These are phyloP conservation scores for Drosophila monieri DNA, from an alignment of 2,888 invertebrate genomes.

Conservation along the genomic window DNA sequence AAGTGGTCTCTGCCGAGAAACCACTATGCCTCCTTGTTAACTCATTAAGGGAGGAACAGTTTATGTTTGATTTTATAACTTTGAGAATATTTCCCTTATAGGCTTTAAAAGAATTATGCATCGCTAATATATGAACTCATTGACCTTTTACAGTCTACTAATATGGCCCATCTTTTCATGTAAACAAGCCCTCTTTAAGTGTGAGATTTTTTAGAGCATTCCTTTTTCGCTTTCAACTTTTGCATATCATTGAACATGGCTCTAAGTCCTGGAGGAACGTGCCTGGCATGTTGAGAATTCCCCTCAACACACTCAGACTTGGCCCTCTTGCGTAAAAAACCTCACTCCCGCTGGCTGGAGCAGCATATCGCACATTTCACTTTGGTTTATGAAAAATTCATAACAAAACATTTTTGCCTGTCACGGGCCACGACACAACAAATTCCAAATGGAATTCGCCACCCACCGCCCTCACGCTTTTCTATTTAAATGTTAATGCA, in stretches of 20 bases:
- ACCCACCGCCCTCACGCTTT: slow-evolving; percentile 2
- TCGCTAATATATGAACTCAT: slow-evolving; percentile 4
- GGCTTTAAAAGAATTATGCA: not conserved
- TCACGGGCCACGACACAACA: slow-evolving; percentile 38
- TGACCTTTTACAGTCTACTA: slow-evolving; percentile 6
- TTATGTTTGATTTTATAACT: not conserved
- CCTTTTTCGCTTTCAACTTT: slow-evolving; percentile 12
- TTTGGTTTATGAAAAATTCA: slow-evolving; percentile 62
- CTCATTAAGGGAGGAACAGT: not conserved
- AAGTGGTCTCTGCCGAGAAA: not conserved
- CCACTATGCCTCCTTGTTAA: not conserved
- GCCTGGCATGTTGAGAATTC: slow-evolving; percentile 25
- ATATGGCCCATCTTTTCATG: not conserved
- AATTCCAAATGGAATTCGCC: slow-evolving; percentile 35
- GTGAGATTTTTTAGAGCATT: slow-evolving; percentile 6
- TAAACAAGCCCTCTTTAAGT: slow-evolving; percentile 17
- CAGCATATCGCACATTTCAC: slow-evolving; percentile 42
- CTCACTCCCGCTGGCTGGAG: slow-evolving; percentile 4
- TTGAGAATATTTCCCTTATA: not conserved
- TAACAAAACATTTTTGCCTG: slow-evolving; percentile 35
- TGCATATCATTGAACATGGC: slow-evolving; percentile 48
- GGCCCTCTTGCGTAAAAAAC: not conserved
- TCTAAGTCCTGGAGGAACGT: slow-evolving; percentile 37
- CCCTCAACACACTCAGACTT: not conserved
- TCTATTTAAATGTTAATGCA: slow-evolving; percentile 45